Evolutionary conservation across 2,797 vertebrate genomes (phyloP).

Genomic region (Bradypodion ventrale): DNA sequence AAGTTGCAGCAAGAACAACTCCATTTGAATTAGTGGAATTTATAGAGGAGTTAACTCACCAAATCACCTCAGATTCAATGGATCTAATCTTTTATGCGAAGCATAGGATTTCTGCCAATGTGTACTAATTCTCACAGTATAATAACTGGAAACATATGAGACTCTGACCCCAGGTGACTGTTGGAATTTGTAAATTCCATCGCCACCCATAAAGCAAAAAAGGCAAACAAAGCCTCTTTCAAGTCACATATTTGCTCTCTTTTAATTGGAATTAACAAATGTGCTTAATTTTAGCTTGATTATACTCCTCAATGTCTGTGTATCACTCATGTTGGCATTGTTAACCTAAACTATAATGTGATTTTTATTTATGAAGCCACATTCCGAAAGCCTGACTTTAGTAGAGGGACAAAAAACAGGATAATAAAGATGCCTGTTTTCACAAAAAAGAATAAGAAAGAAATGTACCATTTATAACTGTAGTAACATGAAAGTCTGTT

Average conservation of each 20-base stretch:
- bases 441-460: background rate
- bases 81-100: no score
- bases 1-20: no score
- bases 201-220: background rate
- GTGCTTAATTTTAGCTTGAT: background rate
- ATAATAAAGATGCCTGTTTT: slow-evolving; percentile 4
- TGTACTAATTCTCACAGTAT: background rate
- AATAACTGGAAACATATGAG: background rate
- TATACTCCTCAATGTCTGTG: background rate
- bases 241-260: background rate
- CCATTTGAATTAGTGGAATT: background rate
- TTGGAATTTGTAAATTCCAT: background rate
- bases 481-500: slow-evolving; percentile 58
- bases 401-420: background rate
- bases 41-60: no score
- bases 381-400: background rate
- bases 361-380: slow-evolving; percentile 37
- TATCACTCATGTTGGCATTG: slow-evolving; percentile 38
- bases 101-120: background rate
- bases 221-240: no score
- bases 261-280: background rate
- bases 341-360: slow-evolving; percentile 54
- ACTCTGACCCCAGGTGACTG: background rate
- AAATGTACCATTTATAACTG: slow-evolving; percentile 12
- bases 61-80: no score